Evolutionary conservation across 2,113 vertebrate species (phyloP).

Genomic region (Poeciliopsis retropinna): DNA sequence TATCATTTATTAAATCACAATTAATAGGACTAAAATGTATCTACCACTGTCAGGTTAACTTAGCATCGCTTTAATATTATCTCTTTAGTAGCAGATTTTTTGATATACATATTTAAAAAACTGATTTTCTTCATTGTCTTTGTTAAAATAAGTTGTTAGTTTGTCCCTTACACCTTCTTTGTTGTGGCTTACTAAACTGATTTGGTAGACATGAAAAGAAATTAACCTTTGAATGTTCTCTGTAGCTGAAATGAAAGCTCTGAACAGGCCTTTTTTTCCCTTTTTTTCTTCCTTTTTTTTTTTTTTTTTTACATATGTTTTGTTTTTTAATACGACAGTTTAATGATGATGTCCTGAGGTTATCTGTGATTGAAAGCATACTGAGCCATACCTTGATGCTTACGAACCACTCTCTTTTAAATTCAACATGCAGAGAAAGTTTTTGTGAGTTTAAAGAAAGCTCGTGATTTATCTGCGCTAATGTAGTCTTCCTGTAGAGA

Average conservation of each 20-base stretch:
- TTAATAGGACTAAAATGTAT: too few relatives aligned
- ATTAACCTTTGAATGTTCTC: constrained; percentile 8
- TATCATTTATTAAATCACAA: too few relatives aligned
- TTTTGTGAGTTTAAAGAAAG: constrained; percentile 51
- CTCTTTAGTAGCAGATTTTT: too few relatives aligned
- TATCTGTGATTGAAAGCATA: constrained; percentile 20
- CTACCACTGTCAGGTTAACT: too few relatives aligned
- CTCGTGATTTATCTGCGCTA: constrained; percentile 50
- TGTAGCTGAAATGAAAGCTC: constrained; percentile 26
- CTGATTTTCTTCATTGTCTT: too few relatives aligned
- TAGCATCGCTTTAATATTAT: too few relatives aligned
- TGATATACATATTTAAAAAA: too few relatives aligned
- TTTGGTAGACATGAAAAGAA: too few relatives aligned
- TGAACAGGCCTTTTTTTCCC: neutral
- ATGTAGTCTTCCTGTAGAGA: constrained; percentile 44
- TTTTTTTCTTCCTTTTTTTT: too few relatives aligned
- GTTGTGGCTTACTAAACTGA: too few relatives aligned
- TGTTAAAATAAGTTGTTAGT: too few relatives aligned
- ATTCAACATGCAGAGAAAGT: constrained; percentile 21
- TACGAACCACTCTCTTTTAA: constrained; percentile 46
- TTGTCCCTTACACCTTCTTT: too few relatives aligned
- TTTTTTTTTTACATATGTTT: constrained; percentile 1
- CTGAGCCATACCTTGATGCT: neutral
- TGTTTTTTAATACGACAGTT: constrained; percentile 3
- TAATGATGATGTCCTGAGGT: neutral